phyloP scores from a whole-genome alignment of 35 echinoderm and acorn worm species.

The Ophiothrix spiculata region DNA sequence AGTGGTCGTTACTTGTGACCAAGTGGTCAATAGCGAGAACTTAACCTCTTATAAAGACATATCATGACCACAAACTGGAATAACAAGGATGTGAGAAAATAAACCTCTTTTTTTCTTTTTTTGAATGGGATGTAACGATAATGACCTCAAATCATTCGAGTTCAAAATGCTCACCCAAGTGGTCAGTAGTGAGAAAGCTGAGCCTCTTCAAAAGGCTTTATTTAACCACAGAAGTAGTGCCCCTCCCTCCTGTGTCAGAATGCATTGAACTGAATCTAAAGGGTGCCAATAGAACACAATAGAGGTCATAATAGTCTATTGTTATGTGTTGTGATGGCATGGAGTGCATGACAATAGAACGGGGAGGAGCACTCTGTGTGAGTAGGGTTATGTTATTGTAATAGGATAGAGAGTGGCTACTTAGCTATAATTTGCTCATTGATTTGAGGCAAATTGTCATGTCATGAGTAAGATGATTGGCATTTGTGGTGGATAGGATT shows the following conservation, averaged over 20 bases:
- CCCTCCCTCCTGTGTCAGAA: not conserved
- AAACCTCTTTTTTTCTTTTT: too few species aligned
- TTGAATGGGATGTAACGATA: too few species aligned
- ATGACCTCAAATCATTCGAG: too few species aligned
- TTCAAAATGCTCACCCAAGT: too few species aligned
- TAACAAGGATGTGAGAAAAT: too few species aligned
- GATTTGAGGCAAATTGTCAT: not conserved
- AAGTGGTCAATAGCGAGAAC: too few species aligned
- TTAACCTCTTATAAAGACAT: too few species aligned
- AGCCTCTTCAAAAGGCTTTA: too few species aligned
- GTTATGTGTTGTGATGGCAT: not conserved
- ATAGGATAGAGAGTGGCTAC: not conserved
- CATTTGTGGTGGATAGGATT: not conserved
- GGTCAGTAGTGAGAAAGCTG: too few species aligned
- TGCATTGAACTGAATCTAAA: not conserved
- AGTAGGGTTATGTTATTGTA: conserved; percentile 5
- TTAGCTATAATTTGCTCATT: not conserved
- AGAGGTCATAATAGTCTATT: not conserved
- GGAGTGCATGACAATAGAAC: not conserved
- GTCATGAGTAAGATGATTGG: not conserved
- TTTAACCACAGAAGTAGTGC: not conserved
- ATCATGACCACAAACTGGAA: too few species aligned
- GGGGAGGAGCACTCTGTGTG: not conserved
- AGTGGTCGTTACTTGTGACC: not conserved
- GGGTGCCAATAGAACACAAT: not conserved